These are phyloP conservation scores for Ophonus ardosiacus DNA, from an alignment of 2,888 invertebrate species.

Conservation along the genomic window DNA sequence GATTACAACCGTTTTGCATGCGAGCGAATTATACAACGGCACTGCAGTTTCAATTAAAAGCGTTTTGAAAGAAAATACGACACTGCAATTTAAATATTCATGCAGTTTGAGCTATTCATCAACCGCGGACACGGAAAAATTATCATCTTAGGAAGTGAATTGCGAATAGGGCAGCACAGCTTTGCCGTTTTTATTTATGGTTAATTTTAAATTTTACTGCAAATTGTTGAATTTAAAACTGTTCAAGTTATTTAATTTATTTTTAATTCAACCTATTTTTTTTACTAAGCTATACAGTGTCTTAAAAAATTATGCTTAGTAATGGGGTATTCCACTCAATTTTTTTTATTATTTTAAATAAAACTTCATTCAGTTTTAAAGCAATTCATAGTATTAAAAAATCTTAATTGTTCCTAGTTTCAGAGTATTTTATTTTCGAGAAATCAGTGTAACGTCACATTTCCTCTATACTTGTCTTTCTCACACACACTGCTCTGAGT, in stretches of 20 bases:
- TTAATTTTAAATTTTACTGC: neutral
- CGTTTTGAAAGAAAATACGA: constrained; percentile 14
- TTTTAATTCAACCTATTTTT: no score
- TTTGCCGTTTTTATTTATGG: neutral
- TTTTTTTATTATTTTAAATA: no score
- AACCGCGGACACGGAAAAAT: neutral
- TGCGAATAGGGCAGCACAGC: neutral
- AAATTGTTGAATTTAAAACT: neutral
- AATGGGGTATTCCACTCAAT: no score
- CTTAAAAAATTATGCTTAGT: no score
- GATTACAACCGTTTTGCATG: constrained; percentile 30
- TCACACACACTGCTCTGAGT: no score
- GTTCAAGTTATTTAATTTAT: neutral
- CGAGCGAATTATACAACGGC: constrained; percentile 35
- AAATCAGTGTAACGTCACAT: no score
- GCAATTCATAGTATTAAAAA: no score
- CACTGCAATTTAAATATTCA: constrained; percentile 38
- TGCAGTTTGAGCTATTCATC: constrained; percentile 23
- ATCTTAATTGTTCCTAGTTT: no score
- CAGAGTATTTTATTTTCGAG: no score
- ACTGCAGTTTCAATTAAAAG: constrained; percentile 44
- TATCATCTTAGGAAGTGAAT: neutral
- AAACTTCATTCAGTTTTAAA: no score
- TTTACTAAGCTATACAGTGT: no score
- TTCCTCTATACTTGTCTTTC: no score